Percentiles rank a stretch among this genome's conserved stretches.
Evolutionary conservation across 2,113 vertebrate genomes (phyloP).

Genomic region (Chaenogobius annularis): DNA sequence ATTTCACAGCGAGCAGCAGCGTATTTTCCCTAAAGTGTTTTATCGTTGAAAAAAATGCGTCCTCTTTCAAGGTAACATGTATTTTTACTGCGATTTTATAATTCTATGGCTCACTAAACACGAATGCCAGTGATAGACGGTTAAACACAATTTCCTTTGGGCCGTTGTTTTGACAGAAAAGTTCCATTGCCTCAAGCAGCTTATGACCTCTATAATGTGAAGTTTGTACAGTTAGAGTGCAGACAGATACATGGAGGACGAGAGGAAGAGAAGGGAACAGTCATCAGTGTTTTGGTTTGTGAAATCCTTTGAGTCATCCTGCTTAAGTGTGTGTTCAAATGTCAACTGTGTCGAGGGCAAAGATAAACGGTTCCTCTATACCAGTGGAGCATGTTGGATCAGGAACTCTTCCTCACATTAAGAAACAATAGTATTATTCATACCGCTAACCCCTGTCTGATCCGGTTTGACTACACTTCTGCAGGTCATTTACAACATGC

Average conservation of each 20-base stretch:
- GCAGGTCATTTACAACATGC: slow-evolving; percentile 4
- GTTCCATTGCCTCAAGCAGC: slow-evolving; percentile 29
- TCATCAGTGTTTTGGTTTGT: slow-evolving; percentile 38
- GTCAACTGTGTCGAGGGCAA: slow-evolving; percentile 35
- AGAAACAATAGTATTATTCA: slow-evolving; percentile 38
- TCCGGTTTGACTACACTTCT: slow-evolving; percentile 27
- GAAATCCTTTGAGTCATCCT: slow-evolving; percentile 50
- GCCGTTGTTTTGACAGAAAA: slow-evolving; percentile 12
- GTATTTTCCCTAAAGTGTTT: too few relatives aligned
- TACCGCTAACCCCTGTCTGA: slow-evolving; percentile 21
- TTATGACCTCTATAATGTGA: slow-evolving; percentile 32
- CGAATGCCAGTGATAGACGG: neutral
- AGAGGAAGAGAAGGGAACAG: slow-evolving; percentile 17
- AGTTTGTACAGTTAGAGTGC: slow-evolving; percentile 41
- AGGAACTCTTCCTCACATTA: slow-evolving; percentile 41
- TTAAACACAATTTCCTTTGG: neutral
- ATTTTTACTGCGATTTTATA: neutral
- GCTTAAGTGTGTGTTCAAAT: slow-evolving; percentile 33
- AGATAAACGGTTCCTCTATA: slow-evolving; percentile 16
- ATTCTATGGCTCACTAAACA: neutral
- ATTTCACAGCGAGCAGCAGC: too few relatives aligned
- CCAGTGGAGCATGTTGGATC: slow-evolving; percentile 54
- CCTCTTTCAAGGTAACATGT: neutral
- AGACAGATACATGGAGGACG: slow-evolving; percentile 47
- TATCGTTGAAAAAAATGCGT: neutral